Percentiles rank a stretch among this genome's conserved stretches.
phyloP scores from a whole-genome alignment of 2,888 invertebrate species.

The Trichopria drosophilae region DNA sequence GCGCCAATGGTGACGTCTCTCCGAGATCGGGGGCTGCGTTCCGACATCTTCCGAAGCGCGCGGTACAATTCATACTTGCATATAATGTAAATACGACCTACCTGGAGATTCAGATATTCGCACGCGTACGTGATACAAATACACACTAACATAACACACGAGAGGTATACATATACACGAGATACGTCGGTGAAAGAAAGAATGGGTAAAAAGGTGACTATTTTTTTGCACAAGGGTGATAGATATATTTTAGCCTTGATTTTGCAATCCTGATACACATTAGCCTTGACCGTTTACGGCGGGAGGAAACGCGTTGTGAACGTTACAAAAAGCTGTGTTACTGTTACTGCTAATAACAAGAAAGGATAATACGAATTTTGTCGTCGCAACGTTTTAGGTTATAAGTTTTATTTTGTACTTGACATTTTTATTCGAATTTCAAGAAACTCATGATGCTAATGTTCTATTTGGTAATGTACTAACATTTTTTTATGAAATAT shows the following conservation, averaged over 20 bases:
- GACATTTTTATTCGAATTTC: too few species aligned
- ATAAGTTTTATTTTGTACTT: too few species aligned
- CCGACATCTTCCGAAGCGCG: constrained; percentile 15
- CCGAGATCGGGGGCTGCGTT: too few species aligned
- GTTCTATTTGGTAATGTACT: too few species aligned
- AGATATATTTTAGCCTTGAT: constrained; percentile 49
- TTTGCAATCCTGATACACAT: constrained; percentile 47
- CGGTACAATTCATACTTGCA: too few species aligned
- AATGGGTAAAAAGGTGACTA: constrained; percentile 29
- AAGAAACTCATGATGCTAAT: too few species aligned
- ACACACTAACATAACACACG: constrained; percentile 23
- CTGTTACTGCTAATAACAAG: constrained; percentile 37
- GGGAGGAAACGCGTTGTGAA: constrained; percentile 33
- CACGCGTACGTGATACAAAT: constrained; percentile 21
- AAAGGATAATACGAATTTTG: too few species aligned
- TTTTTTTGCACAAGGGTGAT: constrained; percentile 42
- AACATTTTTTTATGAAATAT: too few species aligned
- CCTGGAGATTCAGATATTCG: constrained; percentile 29
- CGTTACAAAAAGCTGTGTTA: too few species aligned
- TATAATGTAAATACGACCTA: constrained; percentile 42
- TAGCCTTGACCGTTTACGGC: constrained; percentile 40
- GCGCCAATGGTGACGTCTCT: too few species aligned
- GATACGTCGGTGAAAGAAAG: constrained; percentile 27
- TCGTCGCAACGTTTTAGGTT: too few species aligned
- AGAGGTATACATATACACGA: constrained; percentile 30